A percentile compares a stretch with the other conserved stretches of the same genome.
Evolutionary conservation across 2,888 invertebrate genomes (phyloP).

Genomic region (Drosophila maculinotata): DNA sequence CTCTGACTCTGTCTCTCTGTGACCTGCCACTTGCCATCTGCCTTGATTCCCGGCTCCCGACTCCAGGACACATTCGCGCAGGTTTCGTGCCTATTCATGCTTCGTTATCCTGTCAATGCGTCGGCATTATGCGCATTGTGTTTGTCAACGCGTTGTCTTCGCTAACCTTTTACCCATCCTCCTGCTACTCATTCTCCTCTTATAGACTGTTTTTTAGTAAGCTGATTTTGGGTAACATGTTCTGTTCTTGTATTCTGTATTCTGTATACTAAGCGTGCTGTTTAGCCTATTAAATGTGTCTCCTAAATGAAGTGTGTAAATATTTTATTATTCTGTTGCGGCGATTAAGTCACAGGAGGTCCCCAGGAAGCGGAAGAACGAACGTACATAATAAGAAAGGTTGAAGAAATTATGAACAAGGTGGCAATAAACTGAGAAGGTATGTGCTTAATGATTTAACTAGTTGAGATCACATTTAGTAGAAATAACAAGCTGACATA

Average conservation of each 20-base stretch:
- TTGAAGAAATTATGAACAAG: neutral
- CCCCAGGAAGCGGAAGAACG: conserved; percentile 3
- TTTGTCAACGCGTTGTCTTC: conserved; percentile 66
- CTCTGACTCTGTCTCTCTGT: conserved; percentile 9
- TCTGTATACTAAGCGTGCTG: conserved; percentile 51
- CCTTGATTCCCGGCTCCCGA: conserved; percentile 59
- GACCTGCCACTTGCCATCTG: conserved; percentile 75
- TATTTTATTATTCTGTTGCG: conserved; percentile 59
- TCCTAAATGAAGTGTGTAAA: conserved; percentile 71
- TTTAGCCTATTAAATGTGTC: conserved; percentile 79
- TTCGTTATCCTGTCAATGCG: conserved; percentile 83
- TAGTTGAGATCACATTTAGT: neutral
- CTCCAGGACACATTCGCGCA: conserved; percentile 38
- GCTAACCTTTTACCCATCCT: conserved; percentile 19
- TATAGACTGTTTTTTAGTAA: conserved; percentile 39
- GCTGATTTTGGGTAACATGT: conserved; percentile 52
- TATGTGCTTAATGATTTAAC: neutral
- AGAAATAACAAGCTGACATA: neutral
- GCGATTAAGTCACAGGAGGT: conserved; percentile 43
- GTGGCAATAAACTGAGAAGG: neutral
- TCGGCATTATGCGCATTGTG: conserved; percentile 64
- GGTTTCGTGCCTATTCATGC: conserved; percentile 83
- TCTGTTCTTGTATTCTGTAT: no score
- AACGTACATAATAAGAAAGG: no score
- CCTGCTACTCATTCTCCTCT: neutral